Conservation (phyloP, 1,140 invertebrate genomes). For the Asbolus verrucosus region DNA sequence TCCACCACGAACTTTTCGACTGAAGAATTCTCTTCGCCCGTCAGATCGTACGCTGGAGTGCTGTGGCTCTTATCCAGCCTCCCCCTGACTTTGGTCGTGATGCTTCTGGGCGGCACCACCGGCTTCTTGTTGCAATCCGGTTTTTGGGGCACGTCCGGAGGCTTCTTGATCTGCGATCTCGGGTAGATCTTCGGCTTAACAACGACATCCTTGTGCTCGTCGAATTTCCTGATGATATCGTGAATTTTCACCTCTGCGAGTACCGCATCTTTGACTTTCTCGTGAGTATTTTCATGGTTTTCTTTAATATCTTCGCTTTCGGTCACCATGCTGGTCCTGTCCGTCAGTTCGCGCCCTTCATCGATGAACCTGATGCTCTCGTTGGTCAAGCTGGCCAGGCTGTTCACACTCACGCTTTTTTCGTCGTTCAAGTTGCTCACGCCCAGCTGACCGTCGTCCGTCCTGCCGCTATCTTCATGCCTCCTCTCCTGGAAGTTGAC, state of each 20-base stretch:
- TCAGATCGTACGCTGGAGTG: conserved; percentile 80
- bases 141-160: conserved; percentile 62
- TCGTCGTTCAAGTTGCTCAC: conserved; percentile 59
- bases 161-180: conserved; percentile 55
- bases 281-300: conserved; percentile 3
- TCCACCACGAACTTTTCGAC: conserved; percentile 39
- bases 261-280: conserved; percentile 53
- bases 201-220: conserved; percentile 50
- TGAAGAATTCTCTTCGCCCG: conserved; percentile 59
- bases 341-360: conserved; percentile 62
- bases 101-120: conserved; percentile 60
- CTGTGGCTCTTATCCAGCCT: conserved; percentile 81
- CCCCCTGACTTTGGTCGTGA: conserved; percentile 65
- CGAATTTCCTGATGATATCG: conserved; percentile 64
- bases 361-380: conserved; percentile 63
- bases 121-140: conserved; percentile 59
- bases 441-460: conserved; percentile 42
- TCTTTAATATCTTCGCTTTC: conserved; percentile 40
- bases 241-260: conserved; percentile 62
- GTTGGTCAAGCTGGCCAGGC: conserved; percentile 60
- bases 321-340: conserved; percentile 60
- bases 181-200: conserved; percentile 58
- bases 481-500: conserved; percentile 64
- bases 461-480: conserved; percentile 38
- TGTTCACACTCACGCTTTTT: conserved; percentile 62